A percentile compares a stretch with the other conserved stretches of the same genome.
Evolutionary conservation across 2,113 vertebrate genomes (phyloP).

Genomic region (Petrocephalus zakoni): DNA sequence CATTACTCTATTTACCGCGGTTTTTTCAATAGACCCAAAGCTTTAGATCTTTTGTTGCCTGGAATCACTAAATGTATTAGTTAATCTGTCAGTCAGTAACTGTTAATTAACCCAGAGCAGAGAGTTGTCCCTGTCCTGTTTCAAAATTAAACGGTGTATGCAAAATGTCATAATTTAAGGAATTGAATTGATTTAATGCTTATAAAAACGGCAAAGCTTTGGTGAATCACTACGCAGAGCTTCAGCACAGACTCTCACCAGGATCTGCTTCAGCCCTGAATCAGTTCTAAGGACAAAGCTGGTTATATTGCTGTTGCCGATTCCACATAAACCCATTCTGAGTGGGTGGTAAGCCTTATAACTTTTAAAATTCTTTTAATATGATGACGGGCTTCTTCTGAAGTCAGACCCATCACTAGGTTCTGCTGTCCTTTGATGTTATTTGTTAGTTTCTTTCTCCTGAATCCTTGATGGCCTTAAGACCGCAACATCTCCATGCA

Average conservation of each 20-base stretch:
- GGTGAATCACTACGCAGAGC: neutral
- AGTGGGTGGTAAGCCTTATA: neutral
- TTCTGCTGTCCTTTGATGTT: neutral
- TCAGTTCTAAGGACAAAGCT: neutral
- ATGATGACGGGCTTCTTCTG: neutral
- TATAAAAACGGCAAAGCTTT: neutral
- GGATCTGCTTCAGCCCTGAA: neutral
- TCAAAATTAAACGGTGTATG: neutral
- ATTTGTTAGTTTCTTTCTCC: neutral
- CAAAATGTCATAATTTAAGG: neutral
- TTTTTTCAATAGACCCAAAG: neutral
- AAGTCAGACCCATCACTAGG: neutral
- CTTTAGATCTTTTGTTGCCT: neutral
- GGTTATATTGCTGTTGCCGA: neutral
- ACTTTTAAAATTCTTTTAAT: neutral
- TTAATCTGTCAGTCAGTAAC: neutral
- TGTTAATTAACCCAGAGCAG: neutral
- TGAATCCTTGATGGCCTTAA: neutral
- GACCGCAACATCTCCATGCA: constrained; percentile 15
- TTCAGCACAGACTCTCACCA: neutral
- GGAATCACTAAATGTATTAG: neutral
- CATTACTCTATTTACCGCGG: neutral
- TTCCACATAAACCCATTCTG: neutral
- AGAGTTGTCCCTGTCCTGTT: neutral
- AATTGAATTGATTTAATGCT: neutral